Percentiles rank a stretch among this genome's conserved stretches.
phyloP scores from a whole-genome alignment of 2,888 invertebrate species.

The Drosophila setosimentum region DNA sequence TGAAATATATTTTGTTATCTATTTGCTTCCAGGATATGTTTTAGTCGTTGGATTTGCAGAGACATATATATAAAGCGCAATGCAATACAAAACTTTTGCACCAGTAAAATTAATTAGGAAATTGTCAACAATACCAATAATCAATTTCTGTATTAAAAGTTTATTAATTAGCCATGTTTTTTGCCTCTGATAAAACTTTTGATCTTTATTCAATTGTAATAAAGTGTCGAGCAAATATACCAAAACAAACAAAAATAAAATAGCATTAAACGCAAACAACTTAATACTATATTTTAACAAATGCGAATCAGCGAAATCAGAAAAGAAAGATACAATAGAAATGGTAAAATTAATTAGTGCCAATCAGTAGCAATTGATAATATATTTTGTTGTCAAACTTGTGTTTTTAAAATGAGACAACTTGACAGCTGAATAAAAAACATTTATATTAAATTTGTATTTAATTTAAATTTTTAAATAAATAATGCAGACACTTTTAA shows the following conservation, averaged over 20 bases:
- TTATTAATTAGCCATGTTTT: conserved; percentile 47
- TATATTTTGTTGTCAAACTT: background rate
- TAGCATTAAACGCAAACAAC: background rate
- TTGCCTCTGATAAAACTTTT: conserved; percentile 18
- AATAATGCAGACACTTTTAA: background rate
- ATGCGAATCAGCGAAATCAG: background rate
- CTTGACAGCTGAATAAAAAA: background rate
- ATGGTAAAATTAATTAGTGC: background rate
- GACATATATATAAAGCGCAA: background rate
- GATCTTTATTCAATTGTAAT: background rate
- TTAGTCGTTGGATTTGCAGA: background rate
- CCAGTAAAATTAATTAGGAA: conserved; percentile 26
- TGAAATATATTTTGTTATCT: accelerated
- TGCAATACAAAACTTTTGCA: conserved; percentile 32
- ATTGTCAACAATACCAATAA: conserved; percentile 15
- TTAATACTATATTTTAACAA: background rate
- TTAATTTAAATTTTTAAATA: background rate
- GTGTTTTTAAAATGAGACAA: conserved; percentile 8
- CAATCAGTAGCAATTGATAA: conserved; percentile 6
- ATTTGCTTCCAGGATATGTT: background rate
- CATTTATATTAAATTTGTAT: background rate
- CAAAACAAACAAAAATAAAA: no score
- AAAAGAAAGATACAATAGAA: background rate
- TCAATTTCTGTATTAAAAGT: conserved; percentile 47
- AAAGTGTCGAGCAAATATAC: background rate